A percentile compares a stretch with the other conserved stretches of the same genome.
Evolutionary conservation across 2,113 vertebrate species (phyloP).

Genomic region (Ornithorhynchus anatinus): DNA sequence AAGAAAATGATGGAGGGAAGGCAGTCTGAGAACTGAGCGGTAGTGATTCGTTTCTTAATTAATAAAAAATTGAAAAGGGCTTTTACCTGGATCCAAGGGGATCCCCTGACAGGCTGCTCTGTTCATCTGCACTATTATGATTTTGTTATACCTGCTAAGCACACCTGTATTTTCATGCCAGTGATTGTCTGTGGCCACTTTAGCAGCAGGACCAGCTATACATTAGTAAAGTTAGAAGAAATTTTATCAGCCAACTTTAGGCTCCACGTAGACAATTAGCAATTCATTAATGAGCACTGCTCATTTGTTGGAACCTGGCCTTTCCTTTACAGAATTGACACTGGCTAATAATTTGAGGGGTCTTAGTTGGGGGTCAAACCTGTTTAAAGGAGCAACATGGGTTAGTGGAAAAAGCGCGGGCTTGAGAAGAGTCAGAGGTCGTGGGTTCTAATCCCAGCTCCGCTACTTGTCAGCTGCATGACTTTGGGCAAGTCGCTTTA

Average conservation of each 20-base stretch:
- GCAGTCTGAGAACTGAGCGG: constrained; percentile 43
- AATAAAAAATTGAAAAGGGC: constrained; percentile 20
- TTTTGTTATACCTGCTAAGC: constrained; percentile 40
- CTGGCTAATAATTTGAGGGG: constrained; percentile 1
- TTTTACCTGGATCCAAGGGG: not conserved
- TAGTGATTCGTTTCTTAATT: constrained; percentile 47
- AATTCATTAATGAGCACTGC: constrained; percentile 30
- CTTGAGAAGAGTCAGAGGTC: too few species aligned
- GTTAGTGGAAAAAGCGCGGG: too few species aligned
- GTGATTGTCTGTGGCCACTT: constrained; percentile 26
- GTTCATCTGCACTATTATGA: constrained; percentile 54
- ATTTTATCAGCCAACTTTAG: constrained; percentile 12
- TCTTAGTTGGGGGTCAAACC: not conserved
- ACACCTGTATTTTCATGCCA: constrained; percentile 56
- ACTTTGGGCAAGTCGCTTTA: too few species aligned
- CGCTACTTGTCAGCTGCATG: too few species aligned
- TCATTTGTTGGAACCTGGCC: not conserved
- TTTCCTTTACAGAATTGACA: constrained; percentile 21
- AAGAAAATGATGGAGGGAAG: constrained; percentile 41
- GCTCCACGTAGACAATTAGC: constrained; percentile 31
- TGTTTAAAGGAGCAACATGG: not conserved
- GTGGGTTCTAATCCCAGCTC: too few species aligned
- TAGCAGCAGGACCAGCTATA: constrained; percentile 11
- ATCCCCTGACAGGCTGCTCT: constrained; percentile 37
- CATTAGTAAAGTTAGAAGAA: constrained; percentile 45